Base-by-base conservation (phyloP, 2,888 invertebrate genomes). In the Yponomeuta malinellus region DNA sequence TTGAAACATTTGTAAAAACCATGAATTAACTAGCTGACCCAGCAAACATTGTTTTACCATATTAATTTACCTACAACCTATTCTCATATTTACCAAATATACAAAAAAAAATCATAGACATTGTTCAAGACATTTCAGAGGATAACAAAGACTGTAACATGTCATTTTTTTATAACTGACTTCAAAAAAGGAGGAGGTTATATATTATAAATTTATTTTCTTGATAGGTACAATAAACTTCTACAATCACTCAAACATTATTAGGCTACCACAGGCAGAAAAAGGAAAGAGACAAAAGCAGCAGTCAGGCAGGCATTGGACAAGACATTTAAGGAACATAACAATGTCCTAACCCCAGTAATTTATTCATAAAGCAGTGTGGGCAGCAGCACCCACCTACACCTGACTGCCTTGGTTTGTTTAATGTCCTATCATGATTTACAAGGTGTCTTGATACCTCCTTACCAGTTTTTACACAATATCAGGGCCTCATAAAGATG, bases 351-450 rank as follows among this genome's bases (percentile, higher is more conserved):
- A 85, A 85, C 81, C 78, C 75, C 80, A 87, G 88, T 90, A 89
- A 91, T 89, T 87, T 90, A 92, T 91, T 89, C 90, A 29, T 83
- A 76, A 75, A 76, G 73, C 71, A 81, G 89, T 90, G 91, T 91
- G 90, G 91, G 91, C 80, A 80, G 90, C 74, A 76, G 81, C 78
- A 80, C 77, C 83, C 90, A 83, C 91, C 91, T 90, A 92, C 91
- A 77, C 64, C 23, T 29, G 79, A 78, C 84, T 83, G 81, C 90
- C 90, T 90, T 90, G 90, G 84, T 76, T 79, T 78, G 77, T 78
- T 81, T 79, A 82, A 82, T 80, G 77, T 63, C 43, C 64, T 33
- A 48, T 48, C 8, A 64, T 71, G 59, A 69, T 71, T 29, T 80
- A 79, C 79, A 81, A 79, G 78, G 80, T 79, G 78, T 80, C 79